phyloP scores from a whole-genome alignment of 2,113 vertebrate genomes.

The Myiozetetes cayanensis region DNA sequence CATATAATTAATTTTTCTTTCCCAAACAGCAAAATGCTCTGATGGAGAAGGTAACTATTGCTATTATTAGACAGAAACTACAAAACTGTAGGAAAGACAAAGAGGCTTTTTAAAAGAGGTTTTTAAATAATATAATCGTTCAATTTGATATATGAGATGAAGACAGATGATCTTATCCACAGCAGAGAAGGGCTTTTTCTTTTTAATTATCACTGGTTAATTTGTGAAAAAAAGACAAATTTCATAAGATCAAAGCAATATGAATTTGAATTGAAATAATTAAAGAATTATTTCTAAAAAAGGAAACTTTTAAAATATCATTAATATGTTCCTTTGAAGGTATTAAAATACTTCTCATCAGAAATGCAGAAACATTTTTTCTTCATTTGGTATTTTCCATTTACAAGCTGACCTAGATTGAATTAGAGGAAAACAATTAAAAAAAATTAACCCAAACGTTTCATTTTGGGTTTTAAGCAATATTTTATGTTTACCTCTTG shows the following conservation, averaged over 20 bases:
- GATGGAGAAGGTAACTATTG: background rate
- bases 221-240: background rate
- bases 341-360: background rate
- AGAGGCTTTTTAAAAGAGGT: background rate
- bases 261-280: background rate
- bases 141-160: background rate
- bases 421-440: background rate
- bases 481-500: background rate
- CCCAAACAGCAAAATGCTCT: background rate
- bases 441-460: background rate
- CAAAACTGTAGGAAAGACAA: background rate
- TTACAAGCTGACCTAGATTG: slow-evolving; percentile 26
- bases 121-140: background rate
- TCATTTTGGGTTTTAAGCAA: background rate
- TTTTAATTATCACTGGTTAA: background rate
- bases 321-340: background rate
- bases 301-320: background rate
- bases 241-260: background rate
- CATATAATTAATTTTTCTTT: background rate
- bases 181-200: background rate
- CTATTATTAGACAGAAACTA: background rate
- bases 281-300: background rate
- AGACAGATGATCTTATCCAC: background rate
- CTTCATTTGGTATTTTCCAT: background rate
- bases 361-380: background rate